phyloP scores from a whole-genome alignment of 2,888 invertebrate species.

The Erebia aethiops region DNA sequence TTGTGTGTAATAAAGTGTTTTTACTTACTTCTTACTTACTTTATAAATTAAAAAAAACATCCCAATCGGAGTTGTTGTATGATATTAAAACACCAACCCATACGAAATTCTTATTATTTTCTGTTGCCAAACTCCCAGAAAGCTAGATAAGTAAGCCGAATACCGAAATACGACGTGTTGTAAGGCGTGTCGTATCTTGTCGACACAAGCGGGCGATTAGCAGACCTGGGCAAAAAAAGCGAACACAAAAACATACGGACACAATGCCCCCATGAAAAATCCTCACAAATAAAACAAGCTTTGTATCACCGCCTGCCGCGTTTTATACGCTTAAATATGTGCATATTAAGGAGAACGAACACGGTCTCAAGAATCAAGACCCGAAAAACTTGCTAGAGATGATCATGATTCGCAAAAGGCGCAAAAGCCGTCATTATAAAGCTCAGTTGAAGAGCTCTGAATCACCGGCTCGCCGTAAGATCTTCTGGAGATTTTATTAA shows the following conservation, averaged over 20 bases:
- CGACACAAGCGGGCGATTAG: slow-evolving; percentile 69
- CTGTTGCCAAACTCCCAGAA: slow-evolving; percentile 4
- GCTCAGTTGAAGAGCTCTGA: too few relatives aligned
- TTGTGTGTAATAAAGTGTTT: too few relatives aligned
- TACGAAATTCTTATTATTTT: not conserved
- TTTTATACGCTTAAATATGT: slow-evolving; percentile 53
- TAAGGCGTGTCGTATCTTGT: slow-evolving; percentile 68
- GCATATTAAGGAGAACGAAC: slow-evolving; percentile 41
- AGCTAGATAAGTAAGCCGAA: slow-evolving; percentile 28
- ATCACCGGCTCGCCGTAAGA: too few relatives aligned
- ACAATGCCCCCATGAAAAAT: slow-evolving; percentile 72
- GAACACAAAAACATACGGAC: slow-evolving; percentile 50
- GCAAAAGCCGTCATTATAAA: too few relatives aligned
- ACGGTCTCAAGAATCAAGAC: not conserved
- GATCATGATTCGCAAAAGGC: too few relatives aligned
- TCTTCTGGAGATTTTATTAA: too few relatives aligned
- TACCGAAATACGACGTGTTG: slow-evolving; percentile 28
- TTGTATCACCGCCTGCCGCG: slow-evolving; percentile 48
- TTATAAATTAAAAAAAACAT: too few relatives aligned
- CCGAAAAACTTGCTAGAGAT: not conserved
- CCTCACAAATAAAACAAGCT: slow-evolving; percentile 64
- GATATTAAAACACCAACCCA: not conserved
- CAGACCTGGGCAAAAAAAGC: slow-evolving; percentile 52
- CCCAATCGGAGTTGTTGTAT: too few relatives aligned
- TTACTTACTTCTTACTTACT: too few relatives aligned